Base-by-base conservation (phyloP, 2,113 vertebrate species). In the rat (Rattus norvegicus) region DNA sequence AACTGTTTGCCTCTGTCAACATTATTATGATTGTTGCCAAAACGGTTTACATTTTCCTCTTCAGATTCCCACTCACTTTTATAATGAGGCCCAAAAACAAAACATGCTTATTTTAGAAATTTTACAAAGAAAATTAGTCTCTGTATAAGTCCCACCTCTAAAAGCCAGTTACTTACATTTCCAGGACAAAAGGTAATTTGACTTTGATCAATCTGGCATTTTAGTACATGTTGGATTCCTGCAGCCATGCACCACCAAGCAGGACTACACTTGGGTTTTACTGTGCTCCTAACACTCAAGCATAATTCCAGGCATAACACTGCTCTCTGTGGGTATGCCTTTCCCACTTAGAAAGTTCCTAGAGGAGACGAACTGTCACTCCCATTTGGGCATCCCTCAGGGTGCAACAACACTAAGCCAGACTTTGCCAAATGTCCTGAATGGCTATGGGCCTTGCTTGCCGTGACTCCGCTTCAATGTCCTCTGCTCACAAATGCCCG, bases 31-130 rank as follows among this genome's bases (percentile, higher is more conserved):
- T 36, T 94, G 76, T 63, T 94, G 36, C 76, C 69, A 76, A 95
- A 95, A 94, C 92, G 75, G 52, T 88, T 56, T 67, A 81, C 33
- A 93, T 94, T 97, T 94, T 97, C 85, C 88, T 97, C 90, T 97
- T 95, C 90, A 93, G 90, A 88, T 0, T 85, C 79, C 92, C 76
- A 92, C 95, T 97, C 96, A 81, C 92, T 92, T 95, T 96, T 95
- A 90, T 90, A 95, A 93, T 90, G 49, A 91, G 61, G 33, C 67
- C 3, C 36, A 43, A 72, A 28, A 47, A 39, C 39, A 39, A 94
- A 96, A 93, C 47, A 95, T 91, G 76, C 92, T 95, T 97, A 95
- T 96, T 98, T 97, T 97, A 96, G 88, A 96, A 97, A 96, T 95
- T 96, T 96, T 90, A 92, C 88, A 90, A 94, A 94, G 92, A 95